Base-by-base conservation (phyloP, 2,888 invertebrate genomes). In the Coronaproctus castanopsis region DNA sequence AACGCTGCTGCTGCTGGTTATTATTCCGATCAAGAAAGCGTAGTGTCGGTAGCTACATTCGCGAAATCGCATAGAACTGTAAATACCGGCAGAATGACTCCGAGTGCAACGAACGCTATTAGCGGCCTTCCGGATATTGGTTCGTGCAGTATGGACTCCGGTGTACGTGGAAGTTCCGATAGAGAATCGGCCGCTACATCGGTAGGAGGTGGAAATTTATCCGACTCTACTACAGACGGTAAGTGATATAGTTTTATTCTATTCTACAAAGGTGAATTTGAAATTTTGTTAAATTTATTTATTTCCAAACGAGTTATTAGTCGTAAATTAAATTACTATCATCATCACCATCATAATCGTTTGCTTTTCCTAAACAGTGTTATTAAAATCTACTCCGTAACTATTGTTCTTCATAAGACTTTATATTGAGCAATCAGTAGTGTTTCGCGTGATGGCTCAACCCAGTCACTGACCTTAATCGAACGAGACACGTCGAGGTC, bases 81-180 rank as follows among this genome's bases (percentile, higher is more conserved):
- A 20, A 51, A 55, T 19, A 59, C 54, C 22, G 80, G 79, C 0
- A 80, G 81, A 0, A 56, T 59, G n/a, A 61, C 59, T 20, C 57
- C 62, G 57, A 62, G 63, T 51, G 64, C 66, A 19, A 65, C 67
- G 57, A 65, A 65, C 62, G 64, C 66, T 19, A 63, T 66, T 18
- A 61, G 59, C 14, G 57, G 61, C 55, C 72, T 76, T 1, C 80
- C 80, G 1, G 87, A 87, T 70, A 76, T 87, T 52, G 87, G 87
- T 63, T 87, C 87, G 68, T 87, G 87, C 74, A 87, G 87, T 68
- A 87, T 87, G 18, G 89, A 89, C 71, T 87, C 87, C 22, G 88
- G 87, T 3, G 83, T 88, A 20, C 77, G 88, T 67, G 82, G 85
- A 69, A 86, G 85, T 71, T 87, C 87, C 67, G 89, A 89, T 70